Base-by-base conservation (phyloP, 2,888 invertebrate species). In the Cenopis cana region DNA sequence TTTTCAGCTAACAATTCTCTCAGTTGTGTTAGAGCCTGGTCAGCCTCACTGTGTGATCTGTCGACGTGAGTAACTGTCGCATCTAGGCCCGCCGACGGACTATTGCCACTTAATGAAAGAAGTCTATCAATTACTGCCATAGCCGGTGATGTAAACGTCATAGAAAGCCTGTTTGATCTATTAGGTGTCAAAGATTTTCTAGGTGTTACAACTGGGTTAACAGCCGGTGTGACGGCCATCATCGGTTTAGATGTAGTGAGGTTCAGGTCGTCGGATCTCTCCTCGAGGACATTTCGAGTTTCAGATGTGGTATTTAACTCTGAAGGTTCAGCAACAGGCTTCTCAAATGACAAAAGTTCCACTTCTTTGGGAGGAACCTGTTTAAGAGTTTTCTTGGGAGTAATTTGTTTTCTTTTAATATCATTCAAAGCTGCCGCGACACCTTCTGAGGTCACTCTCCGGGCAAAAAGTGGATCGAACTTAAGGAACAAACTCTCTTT, bases 1-100 rank as follows among this genome's bases (percentile, higher is more conserved):
- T 94, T 93, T 79, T 94, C 94, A 38, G 94, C 86, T 72, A 95
- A 90, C 55, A 94, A 84, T 74, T 94, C 92, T 77, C 94, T 88
- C 33, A 95, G 81, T 73, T 93, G 89, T 12, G 84, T 84, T 8
- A 93, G 82, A 56, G 89, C 90, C 70, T 84, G 65, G 69, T 90
- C 87, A 14, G 93, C 88, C 79, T 93, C 91, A 52, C 80, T 82
- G 49, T 84, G 85, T 73, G 90, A 87, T 76, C 82, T 80, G 65
- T 76, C 82, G 1, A 79, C 74, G 62, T 82, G 82, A 8, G 81
- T 78, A 9, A 84, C 74, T 17, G 85, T 81, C 38, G 81, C 78
- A 46, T 90, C 88, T 20, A 85, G 82, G 33, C 80, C 81, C 14
- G 85, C 62, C 33, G 83, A 72, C 20, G 92, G 86, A 76, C 82